Evolutionary conservation across 2,888 invertebrate species (phyloP).

Genomic region (Trilocha varians): DNA sequence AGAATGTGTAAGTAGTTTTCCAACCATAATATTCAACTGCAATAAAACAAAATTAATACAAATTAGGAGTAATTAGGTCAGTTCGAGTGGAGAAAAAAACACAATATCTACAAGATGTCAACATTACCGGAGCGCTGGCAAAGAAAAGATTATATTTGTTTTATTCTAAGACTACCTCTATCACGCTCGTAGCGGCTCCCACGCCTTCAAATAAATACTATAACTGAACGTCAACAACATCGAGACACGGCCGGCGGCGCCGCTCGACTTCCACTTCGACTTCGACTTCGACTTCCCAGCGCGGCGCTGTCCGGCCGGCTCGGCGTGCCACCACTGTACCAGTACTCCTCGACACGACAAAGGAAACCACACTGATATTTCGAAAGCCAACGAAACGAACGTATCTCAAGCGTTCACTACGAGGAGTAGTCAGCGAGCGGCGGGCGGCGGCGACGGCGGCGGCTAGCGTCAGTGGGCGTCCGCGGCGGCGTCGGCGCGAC

Average conservation of each 20-base stretch:
- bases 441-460: constrained; percentile 17
- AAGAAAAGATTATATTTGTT: constrained; percentile 8
- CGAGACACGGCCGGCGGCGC: constrained; percentile 3
- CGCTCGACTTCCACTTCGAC: constrained; percentile 2
- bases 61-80: constrained; percentile 45
- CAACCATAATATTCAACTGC: constrained; percentile 24
- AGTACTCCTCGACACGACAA: constrained; percentile 51
- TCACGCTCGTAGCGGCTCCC: constrained; percentile 6
- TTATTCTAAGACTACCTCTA: constrained; percentile 23
- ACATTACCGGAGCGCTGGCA: constrained; percentile 9
- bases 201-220: constrained; percentile 7
- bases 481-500: constrained; percentile 38
- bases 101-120: constrained; percentile 20
- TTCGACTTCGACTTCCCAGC: too few relatives aligned
- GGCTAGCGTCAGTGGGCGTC: constrained; percentile 14
- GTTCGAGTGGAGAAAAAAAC: constrained; percentile 11
- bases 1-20: constrained; percentile 48
- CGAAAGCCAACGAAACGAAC: constrained; percentile 68
- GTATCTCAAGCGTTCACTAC: constrained; percentile 60
- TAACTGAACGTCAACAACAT: constrained; percentile 7
- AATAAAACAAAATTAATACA: constrained; percentile 36
- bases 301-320: not conserved
- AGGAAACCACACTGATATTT: constrained; percentile 68
- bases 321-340: constrained; percentile 61
- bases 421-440: constrained; percentile 58